Evolutionary conservation across 35 echinoderm and acorn worm species (phyloP).

Genomic region (Hemicentrotus pulcherrimus): DNA sequence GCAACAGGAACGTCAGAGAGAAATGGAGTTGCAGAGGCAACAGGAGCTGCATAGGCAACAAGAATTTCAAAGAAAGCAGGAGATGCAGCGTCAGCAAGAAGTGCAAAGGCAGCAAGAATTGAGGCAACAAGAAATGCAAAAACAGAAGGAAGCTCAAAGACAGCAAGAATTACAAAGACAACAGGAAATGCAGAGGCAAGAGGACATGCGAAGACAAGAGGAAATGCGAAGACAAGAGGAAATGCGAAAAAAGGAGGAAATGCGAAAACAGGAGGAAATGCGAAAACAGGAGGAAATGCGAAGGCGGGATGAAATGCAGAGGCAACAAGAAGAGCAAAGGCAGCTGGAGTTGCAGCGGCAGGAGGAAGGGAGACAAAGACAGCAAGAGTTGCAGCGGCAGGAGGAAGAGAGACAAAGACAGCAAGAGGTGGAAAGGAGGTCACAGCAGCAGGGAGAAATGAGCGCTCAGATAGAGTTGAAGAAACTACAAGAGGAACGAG

Average conservation of each 20-base stretch:
- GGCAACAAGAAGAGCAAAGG: background rate
- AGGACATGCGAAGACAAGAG: background rate
- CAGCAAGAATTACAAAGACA: constrained; percentile 45
- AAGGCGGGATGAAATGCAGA: constrained; percentile 9
- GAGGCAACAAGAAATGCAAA: constrained; percentile 47
- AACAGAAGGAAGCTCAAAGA: constrained; percentile 49
- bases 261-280: constrained; percentile 24
- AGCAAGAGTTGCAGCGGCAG: constrained; percentile 25
- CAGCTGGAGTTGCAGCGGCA: constrained; percentile 7
- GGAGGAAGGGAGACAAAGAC: constrained; percentile 33
- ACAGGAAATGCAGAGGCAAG: constrained; percentile 52
- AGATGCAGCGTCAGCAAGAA: constrained; percentile 63
- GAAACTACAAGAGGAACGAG: constrained; percentile 41
- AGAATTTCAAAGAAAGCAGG: constrained; percentile 56
- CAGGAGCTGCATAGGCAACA: constrained; percentile 50
- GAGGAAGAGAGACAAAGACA: constrained; percentile 46
- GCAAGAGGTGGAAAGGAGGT: constrained; percentile 44
- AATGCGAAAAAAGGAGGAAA: background rate
- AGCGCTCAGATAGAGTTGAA: constrained; percentile 23
- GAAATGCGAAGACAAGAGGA: constrained; percentile 32
- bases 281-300: constrained; percentile 40
- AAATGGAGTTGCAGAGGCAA: constrained; percentile 39
- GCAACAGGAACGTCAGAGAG: constrained; percentile 45
- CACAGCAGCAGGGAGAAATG: constrained; percentile 26
- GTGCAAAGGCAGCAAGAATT: constrained; percentile 31